Conservation (phyloP, 2,888 invertebrate genomes). For the Chorisops tibialis region DNA sequence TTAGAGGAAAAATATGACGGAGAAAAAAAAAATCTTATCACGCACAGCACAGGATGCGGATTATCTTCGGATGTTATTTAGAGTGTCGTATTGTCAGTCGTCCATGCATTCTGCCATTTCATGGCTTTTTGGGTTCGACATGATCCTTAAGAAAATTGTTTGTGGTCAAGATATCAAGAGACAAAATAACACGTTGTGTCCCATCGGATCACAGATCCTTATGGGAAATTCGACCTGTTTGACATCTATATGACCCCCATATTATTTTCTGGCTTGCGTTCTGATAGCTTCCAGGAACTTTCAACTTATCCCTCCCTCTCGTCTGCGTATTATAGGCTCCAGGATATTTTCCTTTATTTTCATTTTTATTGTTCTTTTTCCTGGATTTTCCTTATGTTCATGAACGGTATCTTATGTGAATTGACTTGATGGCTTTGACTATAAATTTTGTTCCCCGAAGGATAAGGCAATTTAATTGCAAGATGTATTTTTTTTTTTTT, state of each 20-base stretch:
- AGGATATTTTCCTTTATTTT: too few relatives aligned
- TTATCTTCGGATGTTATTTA: conserved; percentile 19
- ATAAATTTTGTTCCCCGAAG: conserved; percentile 22
- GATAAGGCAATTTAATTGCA: too few relatives aligned
- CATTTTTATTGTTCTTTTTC: too few relatives aligned
- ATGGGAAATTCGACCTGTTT: conserved; percentile 17
- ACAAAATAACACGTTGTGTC: conserved; percentile 2
- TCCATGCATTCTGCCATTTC: conserved; percentile 12
- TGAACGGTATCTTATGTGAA: conserved; percentile 8
- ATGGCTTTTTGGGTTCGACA: conserved; percentile 17
- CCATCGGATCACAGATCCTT: conserved; percentile 1
- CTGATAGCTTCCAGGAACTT: not conserved
- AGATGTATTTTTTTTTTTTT: too few relatives aligned
- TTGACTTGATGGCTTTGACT: conserved; percentile 19
- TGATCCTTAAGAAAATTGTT: conserved; percentile 16
- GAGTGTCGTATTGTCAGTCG: conserved; percentile 17
- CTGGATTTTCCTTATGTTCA: not conserved
- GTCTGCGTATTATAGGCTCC: conserved; percentile 3
- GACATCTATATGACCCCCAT: conserved; percentile 22
- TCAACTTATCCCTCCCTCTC: not conserved
- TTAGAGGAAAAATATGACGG: too few relatives aligned
- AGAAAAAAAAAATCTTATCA: not conserved
- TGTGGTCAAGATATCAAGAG: conserved; percentile 22
- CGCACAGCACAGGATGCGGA: conserved; percentile 21
- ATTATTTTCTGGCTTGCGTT: conserved; percentile 5